A percentile compares a stretch with the other conserved stretches of the same genome.
Evolutionary conservation across 2,888 invertebrate species (phyloP).

Genomic region (Tenthredo amoena): DNA sequence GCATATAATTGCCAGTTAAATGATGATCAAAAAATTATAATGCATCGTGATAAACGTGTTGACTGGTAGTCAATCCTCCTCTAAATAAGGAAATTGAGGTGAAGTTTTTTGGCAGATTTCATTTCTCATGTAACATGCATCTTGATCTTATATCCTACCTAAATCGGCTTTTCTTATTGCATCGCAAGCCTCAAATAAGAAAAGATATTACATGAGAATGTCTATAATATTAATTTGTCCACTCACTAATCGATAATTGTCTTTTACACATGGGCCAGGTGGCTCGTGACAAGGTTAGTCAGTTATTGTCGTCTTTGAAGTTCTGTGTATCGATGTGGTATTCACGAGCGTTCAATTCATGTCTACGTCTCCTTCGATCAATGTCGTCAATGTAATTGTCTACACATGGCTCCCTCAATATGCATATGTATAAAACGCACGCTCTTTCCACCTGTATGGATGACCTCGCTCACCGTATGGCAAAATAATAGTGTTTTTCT

Average conservation of each 20-base stretch:
- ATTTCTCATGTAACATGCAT: slow-evolving; percentile 8
- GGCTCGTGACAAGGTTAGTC: slow-evolving; percentile 85
- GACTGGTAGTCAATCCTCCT: neutral
- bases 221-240: neutral
- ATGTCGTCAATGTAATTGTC: slow-evolving; percentile 12
- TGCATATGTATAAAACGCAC: neutral
- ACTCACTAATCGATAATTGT: slow-evolving; percentile 49
- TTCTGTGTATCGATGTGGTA: slow-evolving; percentile 45
- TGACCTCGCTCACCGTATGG: neutral
- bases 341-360: slow-evolving; percentile 4
- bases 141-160: slow-evolving; percentile 6
- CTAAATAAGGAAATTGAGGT: neutral
- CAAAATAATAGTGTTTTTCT: neutral
- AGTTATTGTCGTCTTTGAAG: slow-evolving; percentile 65
- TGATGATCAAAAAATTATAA: slow-evolving; percentile 1
- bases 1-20: slow-evolving; percentile 9
- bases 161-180: neutral
- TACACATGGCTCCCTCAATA: neutral
- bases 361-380: neutral
- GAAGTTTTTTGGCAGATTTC: neutral
- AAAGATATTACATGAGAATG: neutral
- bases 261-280: slow-evolving; percentile 78
- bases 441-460: neutral
- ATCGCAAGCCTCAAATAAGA: neutral
- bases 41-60: slow-evolving; percentile 1